Conservation (phyloP, 2,888 invertebrate species). For the Netelia virgata region DNA sequence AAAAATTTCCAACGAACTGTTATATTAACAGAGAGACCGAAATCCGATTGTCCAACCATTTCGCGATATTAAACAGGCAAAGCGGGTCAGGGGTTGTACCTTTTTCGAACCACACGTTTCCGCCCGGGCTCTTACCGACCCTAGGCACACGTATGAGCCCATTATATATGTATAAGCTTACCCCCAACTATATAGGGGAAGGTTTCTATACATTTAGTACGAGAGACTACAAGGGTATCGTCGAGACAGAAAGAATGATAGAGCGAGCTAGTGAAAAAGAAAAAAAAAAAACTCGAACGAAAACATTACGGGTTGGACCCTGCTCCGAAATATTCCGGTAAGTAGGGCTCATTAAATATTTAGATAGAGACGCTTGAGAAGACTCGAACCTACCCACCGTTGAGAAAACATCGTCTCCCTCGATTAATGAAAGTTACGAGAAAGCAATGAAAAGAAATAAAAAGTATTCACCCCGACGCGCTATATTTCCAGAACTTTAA, state of each 20-base stretch:
- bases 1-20: too few relatives aligned
- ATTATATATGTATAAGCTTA: neutral
- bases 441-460: neutral
- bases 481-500: too few relatives aligned
- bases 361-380: constrained; percentile 24
- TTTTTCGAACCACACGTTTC: too few relatives aligned
- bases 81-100: too few relatives aligned
- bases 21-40: too few relatives aligned
- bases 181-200: neutral
- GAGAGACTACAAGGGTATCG: constrained; percentile 2
- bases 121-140: too few relatives aligned
- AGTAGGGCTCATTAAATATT: constrained; percentile 52
- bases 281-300: constrained; percentile 29
- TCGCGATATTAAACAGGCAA: too few relatives aligned
- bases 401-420: constrained; percentile 5
- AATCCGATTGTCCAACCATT: too few relatives aligned
- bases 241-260: constrained; percentile 26
- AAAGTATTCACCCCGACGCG: too few relatives aligned
- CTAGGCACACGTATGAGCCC: neutral
- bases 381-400: constrained; percentile 28
- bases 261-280: neutral
- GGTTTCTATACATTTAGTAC: neutral
- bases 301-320: constrained; percentile 28
- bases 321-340: constrained; percentile 44
- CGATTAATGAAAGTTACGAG: neutral